Percentiles rank a stretch among this genome's conserved stretches.
Conservation (phyloP, 2,797 vertebrate genomes). For the Scleropages formosus region DNA sequence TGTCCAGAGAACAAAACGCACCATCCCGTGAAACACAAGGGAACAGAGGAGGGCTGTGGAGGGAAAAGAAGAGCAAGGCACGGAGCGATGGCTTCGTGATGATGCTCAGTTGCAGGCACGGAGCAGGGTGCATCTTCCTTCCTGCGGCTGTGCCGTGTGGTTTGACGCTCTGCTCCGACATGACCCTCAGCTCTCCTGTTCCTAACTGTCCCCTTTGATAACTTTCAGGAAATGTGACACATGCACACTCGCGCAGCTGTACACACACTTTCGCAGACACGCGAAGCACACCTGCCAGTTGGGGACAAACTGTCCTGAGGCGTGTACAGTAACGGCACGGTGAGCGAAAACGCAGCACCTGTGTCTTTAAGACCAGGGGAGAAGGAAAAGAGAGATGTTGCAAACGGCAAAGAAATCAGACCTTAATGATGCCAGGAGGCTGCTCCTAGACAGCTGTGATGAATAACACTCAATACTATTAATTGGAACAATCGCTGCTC, state of each 20-base stretch:
- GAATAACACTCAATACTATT: slow-evolving; percentile 88
- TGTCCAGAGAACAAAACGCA: no score
- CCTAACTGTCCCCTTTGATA: background rate
- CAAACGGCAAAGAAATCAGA: slow-evolving; percentile 31
- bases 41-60: slow-evolving; percentile 12
- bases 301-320: no score
- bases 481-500: slow-evolving; percentile 87
- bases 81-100: background rate
- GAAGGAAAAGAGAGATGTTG: slow-evolving; percentile 15
- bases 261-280: background rate
- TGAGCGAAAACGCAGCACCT: background rate
- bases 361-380: slow-evolving; percentile 34
- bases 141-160: slow-evolving; percentile 65
- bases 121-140: slow-evolving; percentile 63
- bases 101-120: background rate
- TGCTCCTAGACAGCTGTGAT: slow-evolving; percentile 79
- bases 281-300: background rate
- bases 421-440: slow-evolving; percentile 48
- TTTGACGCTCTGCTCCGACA: slow-evolving; percentile 21
- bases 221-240: slow-evolving; percentile 18
- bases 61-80: slow-evolving; percentile 7
- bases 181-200: background rate
- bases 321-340: no score
- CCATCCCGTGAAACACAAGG: background rate
- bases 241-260: background rate